These are phyloP conservation scores for Eutolmus rufibarbis DNA, from an alignment of 2,888 invertebrate species.

Conservation along the genomic window DNA sequence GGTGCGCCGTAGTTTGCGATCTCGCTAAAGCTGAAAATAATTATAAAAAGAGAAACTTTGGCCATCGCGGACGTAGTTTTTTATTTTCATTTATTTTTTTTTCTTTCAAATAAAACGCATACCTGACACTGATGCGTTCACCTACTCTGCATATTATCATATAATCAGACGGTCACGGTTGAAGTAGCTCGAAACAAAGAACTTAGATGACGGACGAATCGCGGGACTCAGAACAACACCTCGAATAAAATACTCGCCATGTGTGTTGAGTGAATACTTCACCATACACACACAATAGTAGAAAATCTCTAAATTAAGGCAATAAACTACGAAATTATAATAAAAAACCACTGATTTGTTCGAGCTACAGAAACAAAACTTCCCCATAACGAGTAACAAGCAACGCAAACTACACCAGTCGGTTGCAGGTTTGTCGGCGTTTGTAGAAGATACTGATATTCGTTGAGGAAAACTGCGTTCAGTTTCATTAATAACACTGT, in stretches of 20 bases:
- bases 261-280: neutral
- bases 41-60: slow-evolving; percentile 21
- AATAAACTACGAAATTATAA: slow-evolving; percentile 21
- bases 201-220: neutral
- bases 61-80: neutral
- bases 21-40: neutral
- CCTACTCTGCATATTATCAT: slow-evolving; percentile 39
- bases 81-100: neutral
- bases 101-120: neutral
- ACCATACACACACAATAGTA: neutral
- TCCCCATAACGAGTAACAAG: neutral
- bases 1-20: neutral
- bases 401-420: neutral
- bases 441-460: neutral
- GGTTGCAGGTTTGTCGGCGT: neutral
- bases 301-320: slow-evolving; percentile 20
- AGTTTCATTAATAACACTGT: neutral
- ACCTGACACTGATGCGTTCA: slow-evolving; percentile 35
- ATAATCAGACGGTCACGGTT: slow-evolving; percentile 38
- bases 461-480: neutral
- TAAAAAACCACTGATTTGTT: neutral
- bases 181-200: slow-evolving; percentile 28
- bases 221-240: neutral
- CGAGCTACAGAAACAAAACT: neutral
- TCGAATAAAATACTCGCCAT: neutral